Evolutionary conservation across 2,888 invertebrate species (phyloP).

Genomic region (Pollenia labialis): DNA sequence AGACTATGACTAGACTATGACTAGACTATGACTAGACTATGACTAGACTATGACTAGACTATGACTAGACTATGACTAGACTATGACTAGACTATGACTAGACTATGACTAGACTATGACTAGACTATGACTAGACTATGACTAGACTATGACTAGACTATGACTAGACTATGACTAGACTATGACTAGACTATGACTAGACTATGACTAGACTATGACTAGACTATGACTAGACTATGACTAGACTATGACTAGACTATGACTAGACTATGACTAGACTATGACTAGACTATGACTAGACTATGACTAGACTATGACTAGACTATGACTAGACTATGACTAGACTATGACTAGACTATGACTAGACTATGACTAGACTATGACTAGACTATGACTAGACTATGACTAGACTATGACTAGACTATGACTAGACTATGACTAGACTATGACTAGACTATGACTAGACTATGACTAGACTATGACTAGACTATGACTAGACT

Average conservation of each 20-base stretch:
- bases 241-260: neutral
- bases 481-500: slow-evolving; percentile 1
- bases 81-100: slow-evolving; percentile 1
- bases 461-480: neutral
- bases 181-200: neutral
- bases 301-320: neutral
- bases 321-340: neutral
- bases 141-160: neutral
- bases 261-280: slow-evolving; percentile 1
- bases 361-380: too few relatives aligned
- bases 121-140: neutral
- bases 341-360: too few relatives aligned
- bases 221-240: neutral
- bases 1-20: neutral
- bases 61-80: neutral
- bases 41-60: neutral
- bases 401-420: too few relatives aligned
- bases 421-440: too few relatives aligned
- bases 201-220: neutral
- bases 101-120: slow-evolving; percentile 1
- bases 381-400: too few relatives aligned
- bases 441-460: neutral
- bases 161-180: slow-evolving; percentile 1
- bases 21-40: slow-evolving; percentile 1
- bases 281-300: neutral